Evolutionary conservation across 2,888 invertebrate genomes (phyloP), one percentile per base, ranked within the genome.

Genomic region (Erebia aethiops): DNA sequence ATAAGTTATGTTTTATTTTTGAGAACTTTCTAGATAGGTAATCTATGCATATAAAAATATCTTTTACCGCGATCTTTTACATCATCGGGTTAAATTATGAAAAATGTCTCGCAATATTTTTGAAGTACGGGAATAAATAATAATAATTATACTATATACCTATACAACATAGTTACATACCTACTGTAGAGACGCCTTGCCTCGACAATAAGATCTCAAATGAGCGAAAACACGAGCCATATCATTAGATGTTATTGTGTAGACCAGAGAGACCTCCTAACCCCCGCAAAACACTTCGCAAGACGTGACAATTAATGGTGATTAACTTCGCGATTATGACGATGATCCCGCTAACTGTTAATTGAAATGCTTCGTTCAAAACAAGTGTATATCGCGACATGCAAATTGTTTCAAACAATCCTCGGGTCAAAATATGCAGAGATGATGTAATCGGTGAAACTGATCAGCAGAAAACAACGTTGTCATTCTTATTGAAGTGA

Each of bases 321-420:
- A 87, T 87, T 83, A 87, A 79, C 77, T 79, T 74, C 46, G 74
- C 74, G 77, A 85, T 85, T 84, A 85, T 81, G 78, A 78, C 74
- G 76, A 68, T 77, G 71, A 80, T 77, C 78, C 71, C 71, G 79
- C 77, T 79, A 81, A 80, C 74, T 80, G 77, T 84, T 84, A 88
- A 89, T 87, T 87, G 81, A 84, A 83, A 84, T 78, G 83, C 79
- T 80, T 82, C 78, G 74, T 75, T 77, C 77, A 69, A 41, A 46
- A 56, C 46, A 57, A 67, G 52, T 65, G 57, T 26, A 51, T 26
- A 57, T 46, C 56, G 46, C 46, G 26, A 67, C 26, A 46, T 67
- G 67, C 58, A 58, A 49, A 67, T 67, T 49, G 41, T 11, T 21
- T 49, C 49, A 62, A 46, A 62, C 18, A 43, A n/a, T 49, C 9